Evolutionary conservation across 2,888 invertebrate species (phyloP).

Genomic region (Erebia ligea): DNA sequence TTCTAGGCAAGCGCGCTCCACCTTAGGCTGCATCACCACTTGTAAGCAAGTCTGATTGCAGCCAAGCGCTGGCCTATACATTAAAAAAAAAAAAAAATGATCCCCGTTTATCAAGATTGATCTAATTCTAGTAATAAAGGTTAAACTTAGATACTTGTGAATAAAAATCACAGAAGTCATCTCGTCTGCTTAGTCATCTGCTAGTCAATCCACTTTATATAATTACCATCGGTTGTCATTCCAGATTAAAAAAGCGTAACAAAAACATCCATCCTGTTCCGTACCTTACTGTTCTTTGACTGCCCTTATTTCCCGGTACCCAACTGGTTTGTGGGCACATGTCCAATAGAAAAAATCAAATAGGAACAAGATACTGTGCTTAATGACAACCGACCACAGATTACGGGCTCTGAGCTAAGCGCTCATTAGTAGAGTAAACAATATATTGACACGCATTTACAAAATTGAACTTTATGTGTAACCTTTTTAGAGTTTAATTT

Average conservation of each 20-base stretch:
- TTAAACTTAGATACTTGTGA: no score
- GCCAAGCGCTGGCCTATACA: no score
- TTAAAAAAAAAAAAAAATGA: no score
- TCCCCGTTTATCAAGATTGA: no score
- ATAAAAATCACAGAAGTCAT: not conserved
- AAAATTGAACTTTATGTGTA: slow-evolving; percentile 23
- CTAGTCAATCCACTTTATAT: not conserved
- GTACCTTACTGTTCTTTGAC: slow-evolving; percentile 24
- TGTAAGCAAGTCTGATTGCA: no score
- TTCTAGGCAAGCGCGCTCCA: no score
- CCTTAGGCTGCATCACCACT: no score
- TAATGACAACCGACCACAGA: slow-evolving; percentile 50
- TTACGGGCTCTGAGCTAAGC: slow-evolving; percentile 49
- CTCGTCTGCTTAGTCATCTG: slow-evolving; percentile 1
- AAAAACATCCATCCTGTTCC: slow-evolving; percentile 18
- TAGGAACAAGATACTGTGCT: slow-evolving; percentile 44
- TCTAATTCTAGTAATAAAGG: no score
- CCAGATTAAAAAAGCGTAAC: slow-evolving; percentile 1
- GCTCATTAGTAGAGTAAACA: slow-evolving; percentile 58
- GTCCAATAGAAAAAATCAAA: slow-evolving; percentile 36
- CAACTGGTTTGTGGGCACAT: slow-evolving; percentile 32
- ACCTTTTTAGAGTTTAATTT: slow-evolving; percentile 20
- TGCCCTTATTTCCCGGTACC: slow-evolving; percentile 29
- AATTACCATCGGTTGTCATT: slow-evolving; percentile 5
- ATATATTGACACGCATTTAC: slow-evolving; percentile 41